These are phyloP conservation scores for Buathra laborator DNA, from an alignment of 2,888 invertebrate genomes.

Conservation along the genomic window DNA sequence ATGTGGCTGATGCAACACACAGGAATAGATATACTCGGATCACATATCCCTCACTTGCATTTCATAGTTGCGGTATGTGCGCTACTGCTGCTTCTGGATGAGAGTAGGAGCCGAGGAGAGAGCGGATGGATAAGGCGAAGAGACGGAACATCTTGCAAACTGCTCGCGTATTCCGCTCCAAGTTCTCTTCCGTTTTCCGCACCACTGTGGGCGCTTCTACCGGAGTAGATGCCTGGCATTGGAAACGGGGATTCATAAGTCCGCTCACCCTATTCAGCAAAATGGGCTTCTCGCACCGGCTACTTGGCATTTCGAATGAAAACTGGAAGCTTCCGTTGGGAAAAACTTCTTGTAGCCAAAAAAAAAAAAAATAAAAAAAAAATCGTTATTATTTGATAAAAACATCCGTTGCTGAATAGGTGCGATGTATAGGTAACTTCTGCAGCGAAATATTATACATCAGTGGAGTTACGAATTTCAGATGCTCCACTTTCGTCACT, in stretches of 20 bases:
- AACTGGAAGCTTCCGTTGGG: background rate
- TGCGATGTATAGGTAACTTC: too few relatives aligned
- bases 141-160: constrained; percentile 54
- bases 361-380: background rate
- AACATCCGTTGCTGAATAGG: background rate
- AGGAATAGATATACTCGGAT: constrained; percentile 11
- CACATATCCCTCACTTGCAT: constrained; percentile 7
- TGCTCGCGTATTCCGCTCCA: constrained; percentile 47
- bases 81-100: background rate
- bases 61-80: constrained; percentile 39
- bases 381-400: constrained; percentile 33
- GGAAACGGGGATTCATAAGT: constrained; percentile 1
- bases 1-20: constrained; percentile 14
- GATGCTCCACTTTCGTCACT: background rate
- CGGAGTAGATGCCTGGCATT: background rate
- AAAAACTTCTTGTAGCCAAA: background rate
- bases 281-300: constrained; percentile 5
- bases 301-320: constrained; percentile 48
- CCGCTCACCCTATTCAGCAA: constrained; percentile 8
- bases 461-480: background rate
- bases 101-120: constrained; percentile 8
- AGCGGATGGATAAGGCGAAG: constrained; percentile 11
- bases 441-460: too few relatives aligned
- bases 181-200: constrained; percentile 39
- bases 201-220: background rate